phyloP scores from a whole-genome alignment of 2,113 vertebrate species.

The Carlito syrichta region DNA sequence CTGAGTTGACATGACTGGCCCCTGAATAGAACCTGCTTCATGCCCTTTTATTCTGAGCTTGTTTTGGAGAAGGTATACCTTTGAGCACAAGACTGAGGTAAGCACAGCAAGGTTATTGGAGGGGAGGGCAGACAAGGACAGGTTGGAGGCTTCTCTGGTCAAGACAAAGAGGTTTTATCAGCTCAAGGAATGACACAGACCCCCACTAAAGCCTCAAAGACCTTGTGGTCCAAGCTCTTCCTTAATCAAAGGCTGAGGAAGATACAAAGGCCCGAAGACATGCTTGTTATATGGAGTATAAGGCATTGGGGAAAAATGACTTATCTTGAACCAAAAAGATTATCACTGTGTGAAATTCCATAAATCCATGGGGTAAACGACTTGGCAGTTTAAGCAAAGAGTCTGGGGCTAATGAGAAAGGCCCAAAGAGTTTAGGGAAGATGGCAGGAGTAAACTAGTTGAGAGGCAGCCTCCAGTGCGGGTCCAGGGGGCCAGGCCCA shows the following conservation, averaged over 20 bases:
- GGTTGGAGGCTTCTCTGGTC: neutral
- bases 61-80: neutral
- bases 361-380: neutral
- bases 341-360: neutral
- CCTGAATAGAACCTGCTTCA: neutral
- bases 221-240: neutral
- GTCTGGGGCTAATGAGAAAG: neutral
- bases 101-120: neutral
- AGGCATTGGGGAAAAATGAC: neutral
- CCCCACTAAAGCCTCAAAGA: neutral
- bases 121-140: neutral
- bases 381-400: neutral
- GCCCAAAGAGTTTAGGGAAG: neutral
- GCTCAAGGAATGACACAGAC: neutral
- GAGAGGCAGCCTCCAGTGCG: neutral
- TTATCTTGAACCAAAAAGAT: neutral
- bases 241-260: neutral
- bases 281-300: neutral
- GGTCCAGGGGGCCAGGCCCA: neutral
- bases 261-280: neutral
- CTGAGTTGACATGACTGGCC: neutral
- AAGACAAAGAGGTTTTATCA: neutral
- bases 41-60: conserved; percentile 8
- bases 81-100: neutral
- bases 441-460: neutral